A percentile compares a stretch with the other conserved stretches of the same genome.
These are phyloP conservation scores for Eristalis arbustorum DNA, from an alignment of 2,888 invertebrate genomes.

Conservation along the genomic window DNA sequence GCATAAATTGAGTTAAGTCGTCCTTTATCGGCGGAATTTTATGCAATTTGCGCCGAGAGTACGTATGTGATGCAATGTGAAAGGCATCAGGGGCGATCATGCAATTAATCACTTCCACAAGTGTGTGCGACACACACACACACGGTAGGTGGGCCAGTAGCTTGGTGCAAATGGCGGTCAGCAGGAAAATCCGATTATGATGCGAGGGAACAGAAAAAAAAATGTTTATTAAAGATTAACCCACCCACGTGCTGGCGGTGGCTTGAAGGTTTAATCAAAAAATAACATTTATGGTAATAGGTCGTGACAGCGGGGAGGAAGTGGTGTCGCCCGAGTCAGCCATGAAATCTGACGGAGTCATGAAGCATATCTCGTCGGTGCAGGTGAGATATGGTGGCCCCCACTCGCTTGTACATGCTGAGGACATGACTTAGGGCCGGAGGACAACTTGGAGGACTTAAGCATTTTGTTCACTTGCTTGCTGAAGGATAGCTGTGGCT, in stretches of 20 bases:
- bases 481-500: no score
- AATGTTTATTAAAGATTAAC: background rate
- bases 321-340: background rate
- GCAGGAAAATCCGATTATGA: constrained; percentile 20
- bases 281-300: background rate
- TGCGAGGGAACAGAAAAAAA: background rate
- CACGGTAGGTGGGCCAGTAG: no score
- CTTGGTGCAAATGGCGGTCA: constrained; percentile 25
- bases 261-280: constrained; percentile 34
- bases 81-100: constrained; percentile 26
- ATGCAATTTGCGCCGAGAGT: constrained; percentile 27
- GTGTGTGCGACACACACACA: background rate
- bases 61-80: background rate
- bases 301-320: background rate
- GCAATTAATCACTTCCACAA: constrained; percentile 44
- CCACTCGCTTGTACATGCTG: no score
- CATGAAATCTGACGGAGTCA: background rate
- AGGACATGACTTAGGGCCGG: no score
- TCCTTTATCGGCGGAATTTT: constrained; percentile 16
- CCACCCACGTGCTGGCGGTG: background rate
- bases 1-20: constrained; percentile 53
- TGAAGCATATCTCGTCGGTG: background rate
- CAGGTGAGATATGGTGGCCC: background rate
- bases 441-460: no score
- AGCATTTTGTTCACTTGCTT: no score